Conservation (phyloP, 2,797 vertebrate genomes). For the Tapirus indicus region DNA sequence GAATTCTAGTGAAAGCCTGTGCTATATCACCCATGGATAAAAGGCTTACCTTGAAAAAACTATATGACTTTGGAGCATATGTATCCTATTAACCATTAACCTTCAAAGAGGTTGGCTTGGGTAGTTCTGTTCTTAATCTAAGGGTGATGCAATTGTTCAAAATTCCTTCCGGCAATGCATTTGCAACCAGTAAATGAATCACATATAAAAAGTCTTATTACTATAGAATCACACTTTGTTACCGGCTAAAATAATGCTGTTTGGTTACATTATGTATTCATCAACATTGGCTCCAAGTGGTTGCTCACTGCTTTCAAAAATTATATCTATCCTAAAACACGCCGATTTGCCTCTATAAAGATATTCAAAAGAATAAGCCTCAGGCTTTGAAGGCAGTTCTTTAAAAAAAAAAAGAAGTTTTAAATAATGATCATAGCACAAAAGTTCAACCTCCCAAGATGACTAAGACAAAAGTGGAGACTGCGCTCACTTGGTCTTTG, state of each 20-base stretch:
- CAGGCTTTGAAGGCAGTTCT: background rate
- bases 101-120: background rate
- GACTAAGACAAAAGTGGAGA: background rate
- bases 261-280: background rate
- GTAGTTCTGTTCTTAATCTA: background rate
- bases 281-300: background rate
- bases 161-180: background rate
- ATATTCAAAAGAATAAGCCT: background rate
- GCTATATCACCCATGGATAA: background rate
- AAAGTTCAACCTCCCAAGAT: background rate
- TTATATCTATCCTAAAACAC: background rate
- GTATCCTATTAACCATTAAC: background rate
- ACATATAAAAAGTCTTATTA: background rate
- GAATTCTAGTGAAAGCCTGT: background rate
- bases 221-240: conserved; percentile 14
- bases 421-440: background rate
- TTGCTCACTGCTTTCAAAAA: conserved; percentile 5
- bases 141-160: background rate
- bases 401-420: background rate
- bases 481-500: background rate
- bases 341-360: background rate
- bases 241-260: background rate
- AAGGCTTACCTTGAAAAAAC: background rate
- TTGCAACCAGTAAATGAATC: background rate
- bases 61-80: background rate